Evolutionary conservation across 2,888 invertebrate genomes (phyloP).

Genomic region (Trilocha varians): DNA sequence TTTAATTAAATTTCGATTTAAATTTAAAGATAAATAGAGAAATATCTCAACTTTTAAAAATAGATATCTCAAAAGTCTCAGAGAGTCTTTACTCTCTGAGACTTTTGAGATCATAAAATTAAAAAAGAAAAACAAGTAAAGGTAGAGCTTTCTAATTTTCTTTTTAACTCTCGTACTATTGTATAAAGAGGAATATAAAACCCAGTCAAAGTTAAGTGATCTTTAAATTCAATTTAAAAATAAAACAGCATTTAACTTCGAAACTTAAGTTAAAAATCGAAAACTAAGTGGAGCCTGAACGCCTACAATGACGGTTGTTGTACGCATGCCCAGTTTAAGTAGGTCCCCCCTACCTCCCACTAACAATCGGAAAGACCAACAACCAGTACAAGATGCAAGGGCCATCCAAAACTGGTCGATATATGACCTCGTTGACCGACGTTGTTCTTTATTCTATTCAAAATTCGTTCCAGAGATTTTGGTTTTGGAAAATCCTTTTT

Average conservation of each 20-base stretch:
- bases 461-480: constrained; percentile 40
- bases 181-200: too few relatives aligned
- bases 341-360: constrained; percentile 37
- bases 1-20: too few relatives aligned
- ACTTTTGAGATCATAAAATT: too few relatives aligned
- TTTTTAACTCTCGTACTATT: too few relatives aligned
- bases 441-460: constrained; percentile 59
- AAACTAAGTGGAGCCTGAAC: constrained; percentile 22
- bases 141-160: too few relatives aligned
- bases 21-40: too few relatives aligned
- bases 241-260: not conserved
- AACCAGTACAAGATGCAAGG: constrained; percentile 21
- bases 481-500: not conserved
- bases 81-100: too few relatives aligned
- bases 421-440: constrained; percentile 44
- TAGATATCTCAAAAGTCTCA: too few relatives aligned
- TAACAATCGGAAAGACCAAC: constrained; percentile 29
- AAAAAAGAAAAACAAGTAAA: too few relatives aligned
- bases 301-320: constrained; percentile 56
- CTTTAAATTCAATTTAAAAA: too few relatives aligned
- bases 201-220: too few relatives aligned
- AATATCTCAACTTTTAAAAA: too few relatives aligned
- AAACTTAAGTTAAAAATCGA: not conserved
- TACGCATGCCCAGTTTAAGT: constrained; percentile 30
- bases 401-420: constrained; percentile 30